A percentile compares a stretch with the other conserved stretches of the same genome.
Conservation (phyloP, 2,888 invertebrate genomes). For the Cremastinae sp. region DNA sequence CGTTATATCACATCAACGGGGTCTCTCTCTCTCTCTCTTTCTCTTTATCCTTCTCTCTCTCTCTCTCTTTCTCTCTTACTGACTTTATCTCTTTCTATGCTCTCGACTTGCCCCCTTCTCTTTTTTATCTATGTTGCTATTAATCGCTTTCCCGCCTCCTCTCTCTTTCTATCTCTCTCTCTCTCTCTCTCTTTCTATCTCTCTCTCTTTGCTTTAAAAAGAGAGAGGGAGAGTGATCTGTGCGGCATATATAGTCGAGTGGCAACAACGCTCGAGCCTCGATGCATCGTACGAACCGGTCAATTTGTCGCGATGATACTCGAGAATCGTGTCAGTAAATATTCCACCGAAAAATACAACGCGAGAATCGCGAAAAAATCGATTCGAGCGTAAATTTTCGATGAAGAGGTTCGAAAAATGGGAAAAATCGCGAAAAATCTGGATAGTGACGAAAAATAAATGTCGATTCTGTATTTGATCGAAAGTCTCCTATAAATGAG, state of each 20-base stretch:
- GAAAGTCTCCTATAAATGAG: too few species aligned
- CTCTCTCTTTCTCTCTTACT: slow-evolving; percentile 15
- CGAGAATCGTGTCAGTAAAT: slow-evolving; percentile 31
- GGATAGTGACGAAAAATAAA: too few species aligned
- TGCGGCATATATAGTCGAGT: slow-evolving; percentile 40
- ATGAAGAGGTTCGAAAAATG: too few species aligned
- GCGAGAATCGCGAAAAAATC: background rate
- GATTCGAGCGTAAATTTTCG: background rate
- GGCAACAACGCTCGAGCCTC: slow-evolving; percentile 38
- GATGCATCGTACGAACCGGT: slow-evolving; percentile 50
- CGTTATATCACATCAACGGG: slow-evolving; percentile 68
- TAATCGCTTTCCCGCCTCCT: slow-evolving; percentile 51
- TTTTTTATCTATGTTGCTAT: slow-evolving; percentile 37
- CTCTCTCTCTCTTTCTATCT: slow-evolving; percentile 47
- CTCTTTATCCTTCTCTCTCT: slow-evolving; percentile 41
- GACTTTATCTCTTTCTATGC: slow-evolving; percentile 47
- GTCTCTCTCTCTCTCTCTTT: too few species aligned
- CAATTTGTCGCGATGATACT: slow-evolving; percentile 50
- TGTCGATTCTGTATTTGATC: too few species aligned
- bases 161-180: slow-evolving; percentile 31
- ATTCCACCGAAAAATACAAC: slow-evolving; percentile 11
- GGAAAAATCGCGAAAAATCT: too few species aligned
- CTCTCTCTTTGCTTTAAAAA: slow-evolving; percentile 8
- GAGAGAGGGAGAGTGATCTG: slow-evolving; percentile 33
- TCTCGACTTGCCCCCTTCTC: slow-evolving; percentile 39